A percentile compares a stretch with the other conserved stretches of the same genome.
These are phyloP conservation scores for Scaptodrosophila latifasciaeformis DNA, from an alignment of 2,888 invertebrate genomes.

Conservation along the genomic window DNA sequence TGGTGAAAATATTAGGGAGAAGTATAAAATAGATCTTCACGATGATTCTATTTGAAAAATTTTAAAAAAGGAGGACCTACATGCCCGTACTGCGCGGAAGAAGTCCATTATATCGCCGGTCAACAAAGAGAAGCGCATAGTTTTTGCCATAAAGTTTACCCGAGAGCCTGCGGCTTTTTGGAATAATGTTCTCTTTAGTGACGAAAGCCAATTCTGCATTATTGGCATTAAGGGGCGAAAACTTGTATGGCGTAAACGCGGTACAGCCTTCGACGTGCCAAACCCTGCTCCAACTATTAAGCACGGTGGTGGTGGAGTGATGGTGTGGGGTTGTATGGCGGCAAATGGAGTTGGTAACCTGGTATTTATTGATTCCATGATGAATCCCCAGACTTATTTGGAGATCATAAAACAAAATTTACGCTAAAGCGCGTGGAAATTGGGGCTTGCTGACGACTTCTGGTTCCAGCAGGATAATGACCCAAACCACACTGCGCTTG, in stretches of 20 bases:
- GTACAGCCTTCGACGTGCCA: conserved; percentile 14
- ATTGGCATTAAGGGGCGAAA: conserved; percentile 16
- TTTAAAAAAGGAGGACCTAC: not conserved
- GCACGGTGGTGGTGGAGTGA: conserved; percentile 25
- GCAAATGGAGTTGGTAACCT: conserved; percentile 28
- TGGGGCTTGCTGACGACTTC: conserved; percentile 4
- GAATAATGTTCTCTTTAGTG: conserved; percentile 17
- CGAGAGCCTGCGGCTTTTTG: conserved; percentile 8
- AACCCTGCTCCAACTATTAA: conserved; percentile 26
- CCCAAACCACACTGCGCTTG: too few relatives aligned
- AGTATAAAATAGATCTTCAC: conserved; percentile 8
- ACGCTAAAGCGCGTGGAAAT: conserved; percentile 17
- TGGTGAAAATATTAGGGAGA: conserved; percentile 1
- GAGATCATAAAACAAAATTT: conserved; percentile 24
- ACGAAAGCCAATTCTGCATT: conserved; percentile 19
- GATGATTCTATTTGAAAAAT: conserved; percentile 6
- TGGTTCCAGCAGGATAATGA: conserved; percentile 28
- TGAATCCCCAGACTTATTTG: conserved; percentile 19
- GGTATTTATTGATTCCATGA: conserved; percentile 20
- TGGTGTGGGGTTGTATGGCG: conserved; percentile 31
- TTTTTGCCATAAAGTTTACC: conserved; percentile 10
- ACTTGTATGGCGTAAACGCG: conserved; percentile 21
- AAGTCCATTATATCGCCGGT: conserved; percentile 6
- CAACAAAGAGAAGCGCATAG: conserved; percentile 16
- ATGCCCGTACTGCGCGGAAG: conserved; percentile 13